These are phyloP conservation scores for Xanthia togata DNA, from an alignment of 2,888 invertebrate species.

Conservation along the genomic window DNA sequence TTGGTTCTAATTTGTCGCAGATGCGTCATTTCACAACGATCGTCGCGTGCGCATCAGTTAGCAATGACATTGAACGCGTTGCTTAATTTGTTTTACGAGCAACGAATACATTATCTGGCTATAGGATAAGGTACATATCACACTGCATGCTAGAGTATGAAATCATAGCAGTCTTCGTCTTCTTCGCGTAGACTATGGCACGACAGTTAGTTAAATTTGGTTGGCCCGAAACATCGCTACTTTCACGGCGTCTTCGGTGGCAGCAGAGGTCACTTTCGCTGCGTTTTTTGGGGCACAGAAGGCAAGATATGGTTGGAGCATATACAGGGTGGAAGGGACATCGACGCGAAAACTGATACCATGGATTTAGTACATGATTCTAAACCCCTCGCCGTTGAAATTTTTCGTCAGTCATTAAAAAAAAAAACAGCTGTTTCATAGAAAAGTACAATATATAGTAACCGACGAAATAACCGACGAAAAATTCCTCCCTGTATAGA, in stretches of 20 bases:
- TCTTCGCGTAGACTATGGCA: background rate
- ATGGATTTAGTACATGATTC: no score
- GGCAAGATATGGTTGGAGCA: background rate
- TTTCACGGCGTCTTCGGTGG: background rate
- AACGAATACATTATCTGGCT: conserved; percentile 68
- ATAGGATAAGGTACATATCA: conserved; percentile 13
- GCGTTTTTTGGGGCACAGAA: background rate
- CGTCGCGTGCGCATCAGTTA: conserved; percentile 58
- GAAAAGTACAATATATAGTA: no score
- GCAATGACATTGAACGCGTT: conserved; percentile 77
- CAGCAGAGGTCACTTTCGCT: background rate
- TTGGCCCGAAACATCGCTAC: background rate
- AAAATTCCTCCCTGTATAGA: no score
- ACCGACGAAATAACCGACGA: no score
- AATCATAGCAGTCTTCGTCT: background rate
- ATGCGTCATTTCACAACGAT: conserved; percentile 54
- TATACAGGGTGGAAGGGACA: no score
- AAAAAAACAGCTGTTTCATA: no score
- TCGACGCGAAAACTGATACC: no score
- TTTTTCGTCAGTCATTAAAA: no score
- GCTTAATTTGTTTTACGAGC: conserved; percentile 70
- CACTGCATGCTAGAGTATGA: conserved; percentile 2
- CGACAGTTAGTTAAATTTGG: background rate
- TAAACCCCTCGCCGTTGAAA: no score
- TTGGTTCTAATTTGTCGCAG: conserved; percentile 33